These are phyloP conservation scores for Hypolimnas misippus DNA, from an alignment of 2,888 invertebrate genomes.

Conservation along the genomic window DNA sequence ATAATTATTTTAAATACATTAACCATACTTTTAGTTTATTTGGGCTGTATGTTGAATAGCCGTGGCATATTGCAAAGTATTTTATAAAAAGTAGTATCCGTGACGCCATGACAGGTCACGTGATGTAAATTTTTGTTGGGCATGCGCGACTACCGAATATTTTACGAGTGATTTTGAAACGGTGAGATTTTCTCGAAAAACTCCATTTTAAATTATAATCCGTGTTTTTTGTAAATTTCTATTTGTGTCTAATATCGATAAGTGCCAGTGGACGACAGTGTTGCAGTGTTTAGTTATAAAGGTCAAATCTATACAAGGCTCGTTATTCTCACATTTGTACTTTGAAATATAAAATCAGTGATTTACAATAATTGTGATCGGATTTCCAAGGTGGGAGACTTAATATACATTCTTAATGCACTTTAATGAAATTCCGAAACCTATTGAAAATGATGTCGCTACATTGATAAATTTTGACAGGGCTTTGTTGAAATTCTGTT, in stretches of 20 bases:
- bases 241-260: slow-evolving; percentile 47
- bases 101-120: slow-evolving; percentile 84
- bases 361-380: slow-evolving; percentile 54
- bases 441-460: slow-evolving; percentile 18
- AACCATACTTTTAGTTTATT: too few relatives aligned
- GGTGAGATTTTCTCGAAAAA: slow-evolving; percentile 63
- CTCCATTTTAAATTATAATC: slow-evolving; percentile 53
- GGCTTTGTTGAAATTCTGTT: slow-evolving; percentile 42
- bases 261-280: slow-evolving; percentile 56
- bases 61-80: slow-evolving; percentile 27
- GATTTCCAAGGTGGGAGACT: slow-evolving; percentile 37
- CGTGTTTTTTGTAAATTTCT: slow-evolving; percentile 48
- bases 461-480: slow-evolving; percentile 38
- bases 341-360: slow-evolving; percentile 57
- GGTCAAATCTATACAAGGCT: slow-evolving; percentile 65
- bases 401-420: slow-evolving; percentile 21
- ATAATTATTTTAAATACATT: too few relatives aligned
- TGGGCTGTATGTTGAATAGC: too few relatives aligned
- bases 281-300: slow-evolving; percentile 53
- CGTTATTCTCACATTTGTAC: slow-evolving; percentile 63
- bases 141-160: slow-evolving; percentile 77
- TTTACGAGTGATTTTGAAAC: slow-evolving; percentile 77
- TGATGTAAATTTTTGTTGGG: slow-evolving; percentile 82
- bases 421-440: background rate
- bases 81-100: slow-evolving; percentile 38